Conservation (phyloP, 92 coral and sea anemone species). For the Bergia puertoricense region DNA sequence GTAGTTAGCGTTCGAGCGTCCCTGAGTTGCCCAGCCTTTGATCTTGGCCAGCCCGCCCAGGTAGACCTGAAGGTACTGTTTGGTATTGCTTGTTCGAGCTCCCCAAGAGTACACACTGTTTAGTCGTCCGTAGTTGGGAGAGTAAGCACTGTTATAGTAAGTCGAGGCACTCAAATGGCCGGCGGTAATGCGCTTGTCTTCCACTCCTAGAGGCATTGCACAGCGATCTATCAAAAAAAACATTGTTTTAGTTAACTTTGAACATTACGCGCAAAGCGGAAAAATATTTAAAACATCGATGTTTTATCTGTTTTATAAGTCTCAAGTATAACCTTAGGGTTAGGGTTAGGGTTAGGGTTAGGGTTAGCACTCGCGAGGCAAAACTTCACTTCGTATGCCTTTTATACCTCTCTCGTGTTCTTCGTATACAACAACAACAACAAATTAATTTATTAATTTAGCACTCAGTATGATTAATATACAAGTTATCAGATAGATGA, state of each 20-base stretch:
- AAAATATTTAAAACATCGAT: background rate
- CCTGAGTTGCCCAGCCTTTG: constrained; percentile 42
- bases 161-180: constrained; percentile 44
- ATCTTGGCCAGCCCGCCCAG: constrained; percentile 37
- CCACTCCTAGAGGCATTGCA: constrained; percentile 49
- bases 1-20: constrained; percentile 22
- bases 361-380: too few species aligned
- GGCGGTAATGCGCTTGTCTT: constrained; percentile 40
- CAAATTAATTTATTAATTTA: too few species aligned
- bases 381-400: too few species aligned
- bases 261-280: too few species aligned
- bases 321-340: too few species aligned
- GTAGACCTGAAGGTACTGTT: constrained; percentile 33
- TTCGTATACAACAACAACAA: too few species aligned
- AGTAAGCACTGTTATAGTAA: constrained; percentile 11
- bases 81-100: background rate
- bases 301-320: background rate
- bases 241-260: background rate
- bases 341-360: too few species aligned
- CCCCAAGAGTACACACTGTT: constrained; percentile 36
- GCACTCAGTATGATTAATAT: too few species aligned
- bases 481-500: too few species aligned
- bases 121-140: constrained; percentile 29
- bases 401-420: too few species aligned
- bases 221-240: constrained; percentile 23